Base-by-base conservation (phyloP, 2,888 invertebrate species). In the Candidula unifasciata region DNA sequence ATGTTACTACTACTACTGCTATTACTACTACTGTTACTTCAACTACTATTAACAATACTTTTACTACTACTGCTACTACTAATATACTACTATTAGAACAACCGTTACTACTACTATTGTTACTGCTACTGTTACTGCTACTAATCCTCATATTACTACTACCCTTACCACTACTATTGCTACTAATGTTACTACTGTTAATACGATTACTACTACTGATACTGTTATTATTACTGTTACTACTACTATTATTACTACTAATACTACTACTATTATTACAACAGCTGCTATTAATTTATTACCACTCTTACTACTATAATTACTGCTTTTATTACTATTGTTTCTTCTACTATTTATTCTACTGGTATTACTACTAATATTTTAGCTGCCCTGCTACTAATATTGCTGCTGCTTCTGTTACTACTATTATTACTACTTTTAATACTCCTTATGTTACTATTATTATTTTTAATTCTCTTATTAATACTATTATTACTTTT, bases 381-480 rank as follows among this genome's bases (percentile, higher is more conserved):
- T 60, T 52, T n/a, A 24, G 52, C 44, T 52, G n/a, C n/a, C 44
- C 74, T 52, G 52, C 74, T 52, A 74, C 74, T 74, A 37, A 44
- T 74, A 52, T 52, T 74, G 52, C 74, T 74, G 52, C 52, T 74
- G 52, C 74, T 74, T 52, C 74, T 74, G 52, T 52, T 52, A 44
- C 74, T 74, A 74, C 52, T 74, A 52, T 52, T 74, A 74, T 52
- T 74, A 74, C 52, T 74, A 74, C 74, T 74, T 52, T 52, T 74
- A 74, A 44, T 52, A 74, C 74, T 74, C 44, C 74, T 74, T n/a
- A 27, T 44, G 52, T 52, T 44, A 74, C 52, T 52, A 74, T 52
- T 52, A 74, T 16, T n/a, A 33, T 52, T 52, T 52, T 3, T 52
- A 74, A 44, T 74, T 30, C 74, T 52, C 44, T n/a, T 74, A 74